These are phyloP conservation scores for Probosciger aterrimus DNA, from an alignment of 2,113 vertebrate genomes.

Conservation along the genomic window DNA sequence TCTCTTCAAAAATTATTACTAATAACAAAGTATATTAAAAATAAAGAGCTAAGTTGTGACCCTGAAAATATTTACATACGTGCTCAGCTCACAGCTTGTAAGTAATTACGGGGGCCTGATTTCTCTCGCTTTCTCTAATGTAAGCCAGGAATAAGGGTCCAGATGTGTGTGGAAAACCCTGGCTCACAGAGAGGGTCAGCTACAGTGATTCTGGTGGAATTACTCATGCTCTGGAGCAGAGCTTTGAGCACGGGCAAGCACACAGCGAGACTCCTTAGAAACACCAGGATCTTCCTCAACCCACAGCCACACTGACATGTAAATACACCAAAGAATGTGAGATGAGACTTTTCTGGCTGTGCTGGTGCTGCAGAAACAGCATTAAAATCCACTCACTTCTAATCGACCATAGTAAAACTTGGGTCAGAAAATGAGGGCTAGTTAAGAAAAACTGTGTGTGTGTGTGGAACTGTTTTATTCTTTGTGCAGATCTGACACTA, in stretches of 20 bases:
- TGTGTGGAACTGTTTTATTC: neutral
- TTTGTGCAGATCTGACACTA: neutral
- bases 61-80: constrained; percentile 45
- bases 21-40: constrained; percentile 51
- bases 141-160: constrained; percentile 11
- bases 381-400: neutral
- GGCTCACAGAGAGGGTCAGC: neutral
- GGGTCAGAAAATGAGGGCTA: neutral
- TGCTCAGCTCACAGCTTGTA: constrained; percentile 16
- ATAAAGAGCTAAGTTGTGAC: constrained; percentile 23
- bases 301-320: neutral
- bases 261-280: neutral
- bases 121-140: constrained; percentile 17
- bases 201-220: neutral
- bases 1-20: neutral
- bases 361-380: neutral
- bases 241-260: neutral
- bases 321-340: neutral
- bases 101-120: constrained; percentile 9
- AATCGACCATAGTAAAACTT: neutral
- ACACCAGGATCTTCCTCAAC: neutral
- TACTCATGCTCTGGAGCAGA: neutral
- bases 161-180: neutral
- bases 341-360: rapidly evolving
- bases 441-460: neutral